Conservation (phyloP, 2,113 vertebrate species). For the Ctenomys sociabilis region DNA sequence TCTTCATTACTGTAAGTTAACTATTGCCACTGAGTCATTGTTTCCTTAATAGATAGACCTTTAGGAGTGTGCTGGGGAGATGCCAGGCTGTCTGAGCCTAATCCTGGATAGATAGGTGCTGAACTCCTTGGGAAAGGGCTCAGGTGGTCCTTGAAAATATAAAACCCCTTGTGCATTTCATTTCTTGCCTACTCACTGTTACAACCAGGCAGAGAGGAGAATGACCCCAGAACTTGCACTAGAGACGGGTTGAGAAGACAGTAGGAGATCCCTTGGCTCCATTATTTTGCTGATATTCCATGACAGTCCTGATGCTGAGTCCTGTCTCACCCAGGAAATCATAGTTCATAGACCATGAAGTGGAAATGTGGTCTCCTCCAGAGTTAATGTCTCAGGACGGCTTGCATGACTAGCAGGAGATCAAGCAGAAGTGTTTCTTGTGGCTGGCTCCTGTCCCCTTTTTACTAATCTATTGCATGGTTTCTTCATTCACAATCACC, state of each 20-base stretch:
- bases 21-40: not conserved
- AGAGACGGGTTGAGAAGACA: not conserved
- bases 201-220: accelerated
- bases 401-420: not conserved
- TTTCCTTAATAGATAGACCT: not conserved
- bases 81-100: not conserved
- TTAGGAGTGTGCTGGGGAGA: not conserved
- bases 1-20: not conserved
- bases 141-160: not conserved
- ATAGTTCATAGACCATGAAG: not conserved
- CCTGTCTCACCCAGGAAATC: not conserved
- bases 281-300: not conserved
- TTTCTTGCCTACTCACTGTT: not conserved
- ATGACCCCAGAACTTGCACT: not conserved
- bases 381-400: not conserved
- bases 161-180: not conserved
- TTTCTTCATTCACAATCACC: not conserved
- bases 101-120: accelerated
- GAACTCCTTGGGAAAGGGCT: not conserved
- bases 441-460: not conserved
- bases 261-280: not conserved
- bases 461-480: not conserved
- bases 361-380: not conserved
- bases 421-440: not conserved
- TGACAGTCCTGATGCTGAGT: not conserved